phyloP scores from a whole-genome alignment of 2,113 vertebrate genomes.

The Epinephelus moara region DNA sequence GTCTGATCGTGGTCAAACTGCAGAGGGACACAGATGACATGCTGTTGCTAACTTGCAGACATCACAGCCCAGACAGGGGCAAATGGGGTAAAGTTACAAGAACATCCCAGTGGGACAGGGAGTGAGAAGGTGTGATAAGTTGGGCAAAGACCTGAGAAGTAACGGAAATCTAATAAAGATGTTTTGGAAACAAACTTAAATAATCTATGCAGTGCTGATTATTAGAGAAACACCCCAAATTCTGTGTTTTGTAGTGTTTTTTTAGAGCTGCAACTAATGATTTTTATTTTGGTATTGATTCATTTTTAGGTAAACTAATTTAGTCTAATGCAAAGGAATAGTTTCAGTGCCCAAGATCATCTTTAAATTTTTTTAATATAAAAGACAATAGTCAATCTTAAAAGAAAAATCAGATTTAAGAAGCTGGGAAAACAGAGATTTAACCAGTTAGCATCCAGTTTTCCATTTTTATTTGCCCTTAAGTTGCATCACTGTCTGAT shows the following conservation, averaged over 20 bases:
- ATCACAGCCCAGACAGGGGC: constrained; percentile 35
- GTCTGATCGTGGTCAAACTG: constrained; percentile 40
- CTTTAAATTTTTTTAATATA: not conserved
- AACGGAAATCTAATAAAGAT: not conserved
- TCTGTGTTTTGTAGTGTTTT: not conserved
- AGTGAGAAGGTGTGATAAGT: constrained; percentile 34
- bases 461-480: constrained; percentile 1
- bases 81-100: constrained; percentile 37
- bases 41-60: constrained; percentile 33
- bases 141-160: not conserved
- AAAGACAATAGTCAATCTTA: not conserved
- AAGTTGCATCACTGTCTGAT: not conserved
- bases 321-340: not conserved
- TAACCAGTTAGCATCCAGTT: not conserved
- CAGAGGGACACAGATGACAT: constrained; percentile 35
- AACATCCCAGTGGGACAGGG: constrained; percentile 23
- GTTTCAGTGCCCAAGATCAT: not conserved
- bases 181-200: not conserved
- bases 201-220: not conserved
- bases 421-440: not conserved
- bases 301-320: not conserved
- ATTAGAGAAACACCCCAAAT: not conserved
- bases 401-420: not conserved
- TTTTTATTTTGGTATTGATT: not conserved
- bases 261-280: not conserved